Evolutionary conservation across 2,113 vertebrate species (phyloP).

Genomic region (Cygnus atratus): DNA sequence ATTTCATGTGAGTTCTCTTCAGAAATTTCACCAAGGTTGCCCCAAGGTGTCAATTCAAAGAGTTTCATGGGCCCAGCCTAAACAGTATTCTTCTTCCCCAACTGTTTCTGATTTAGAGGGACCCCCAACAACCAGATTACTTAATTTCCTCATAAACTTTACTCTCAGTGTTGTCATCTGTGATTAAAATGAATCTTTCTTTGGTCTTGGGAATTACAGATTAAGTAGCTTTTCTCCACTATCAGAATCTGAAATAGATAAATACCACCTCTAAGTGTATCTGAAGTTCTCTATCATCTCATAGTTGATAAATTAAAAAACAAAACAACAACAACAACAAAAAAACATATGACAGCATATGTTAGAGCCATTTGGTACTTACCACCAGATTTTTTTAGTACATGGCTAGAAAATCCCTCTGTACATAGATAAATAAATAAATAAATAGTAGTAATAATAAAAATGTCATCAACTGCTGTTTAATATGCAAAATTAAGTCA

Average conservation of each 20-base stretch:
- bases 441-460: not conserved
- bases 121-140: not conserved
- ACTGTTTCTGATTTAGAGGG: not conserved
- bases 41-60: not conserved
- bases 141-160: not conserved
- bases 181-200: fast-evolving
- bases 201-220: not conserved
- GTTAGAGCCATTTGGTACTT: not conserved
- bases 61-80: fast-evolving
- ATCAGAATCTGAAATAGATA: not conserved
- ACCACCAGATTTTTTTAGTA: not conserved
- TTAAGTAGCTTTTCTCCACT: not conserved
- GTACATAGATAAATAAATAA: not conserved
- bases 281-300: not conserved
- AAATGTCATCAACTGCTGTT: not conserved
- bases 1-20: not conserved
- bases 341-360: not conserved
- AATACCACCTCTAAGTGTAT: not conserved
- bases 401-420: not conserved
- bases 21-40: not conserved
- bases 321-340: too few relatives aligned
- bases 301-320: not conserved
- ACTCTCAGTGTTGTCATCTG: fast-evolving
- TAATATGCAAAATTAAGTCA: not conserved
- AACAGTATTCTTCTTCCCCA: not conserved